These are phyloP conservation scores for Araneus ventricosus DNA, from an alignment of 1,140 invertebrate species.

Conservation along the genomic window DNA sequence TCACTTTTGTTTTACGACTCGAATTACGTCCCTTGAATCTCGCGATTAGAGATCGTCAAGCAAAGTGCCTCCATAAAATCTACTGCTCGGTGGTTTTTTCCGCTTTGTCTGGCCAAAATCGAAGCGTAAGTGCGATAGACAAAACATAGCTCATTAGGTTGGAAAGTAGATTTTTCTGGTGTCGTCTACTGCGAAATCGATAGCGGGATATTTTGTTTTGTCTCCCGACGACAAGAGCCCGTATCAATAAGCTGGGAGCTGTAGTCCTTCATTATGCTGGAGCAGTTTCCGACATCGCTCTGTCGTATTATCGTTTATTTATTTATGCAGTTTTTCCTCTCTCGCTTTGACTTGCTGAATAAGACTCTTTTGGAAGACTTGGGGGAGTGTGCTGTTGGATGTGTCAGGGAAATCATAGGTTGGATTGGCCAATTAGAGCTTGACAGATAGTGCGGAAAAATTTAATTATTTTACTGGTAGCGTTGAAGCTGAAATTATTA, in stretches of 20 bases:
- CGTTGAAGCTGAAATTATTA: too few relatives aligned
- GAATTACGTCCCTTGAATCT: neutral
- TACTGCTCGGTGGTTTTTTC: neutral
- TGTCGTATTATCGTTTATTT: constrained; percentile 51
- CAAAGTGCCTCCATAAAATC: neutral
- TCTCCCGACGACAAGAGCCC: constrained; percentile 6
- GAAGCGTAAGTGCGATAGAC: constrained; percentile 26
- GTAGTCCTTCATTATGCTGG: constrained; percentile 49
- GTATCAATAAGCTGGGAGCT: constrained; percentile 47
- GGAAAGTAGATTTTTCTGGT: constrained; percentile 39
- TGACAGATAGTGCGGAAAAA: too few relatives aligned
- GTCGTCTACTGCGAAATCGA: constrained; percentile 36
- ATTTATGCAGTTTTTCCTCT: constrained; percentile 50
- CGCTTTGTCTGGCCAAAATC: neutral
- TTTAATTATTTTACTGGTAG: too few relatives aligned
- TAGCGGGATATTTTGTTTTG: constrained; percentile 33
- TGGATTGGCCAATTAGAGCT: neutral
- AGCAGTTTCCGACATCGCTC: constrained; percentile 44
- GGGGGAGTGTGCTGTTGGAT: neutral
- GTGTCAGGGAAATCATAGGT: neutral
- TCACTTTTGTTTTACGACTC: neutral
- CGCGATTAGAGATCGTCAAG: neutral
- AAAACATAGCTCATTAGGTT: constrained; percentile 44
- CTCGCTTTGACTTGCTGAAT: constrained; percentile 44
- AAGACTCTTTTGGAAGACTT: constrained; percentile 12